A percentile compares a stretch with the other conserved stretches of the same genome.
Evolutionary conservation across 2,888 invertebrate species (phyloP).

Genomic region (Rhagonycha fulva): DNA sequence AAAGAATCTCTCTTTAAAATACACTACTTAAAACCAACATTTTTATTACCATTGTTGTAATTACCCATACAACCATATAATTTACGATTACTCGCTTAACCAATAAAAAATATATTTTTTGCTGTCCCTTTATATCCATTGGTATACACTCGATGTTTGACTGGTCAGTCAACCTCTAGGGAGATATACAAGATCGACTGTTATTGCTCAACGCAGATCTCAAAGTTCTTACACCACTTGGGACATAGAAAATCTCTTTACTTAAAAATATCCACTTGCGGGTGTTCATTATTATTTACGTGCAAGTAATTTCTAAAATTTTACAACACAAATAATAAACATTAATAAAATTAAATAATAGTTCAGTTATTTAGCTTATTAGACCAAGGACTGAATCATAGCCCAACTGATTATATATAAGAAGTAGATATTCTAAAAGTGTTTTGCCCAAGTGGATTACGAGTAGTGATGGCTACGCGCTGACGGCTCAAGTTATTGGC

Average conservation of each 20-base stretch:
- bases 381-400: slow-evolving; percentile 53
- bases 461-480: slow-evolving; percentile 47
- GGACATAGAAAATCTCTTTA: slow-evolving; percentile 28
- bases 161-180: slow-evolving; percentile 34
- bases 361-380: slow-evolving; percentile 41
- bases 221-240: slow-evolving; percentile 26
- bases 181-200: slow-evolving; percentile 40
- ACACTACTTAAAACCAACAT: not conserved
- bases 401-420: slow-evolving; percentile 52
- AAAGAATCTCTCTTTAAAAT: not conserved
- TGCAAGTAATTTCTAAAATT: not conserved
- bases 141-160: slow-evolving; percentile 29
- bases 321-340: not conserved
- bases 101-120: slow-evolving; percentile 18
- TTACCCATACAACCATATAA: not conserved
- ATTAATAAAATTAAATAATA: not conserved
- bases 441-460: slow-evolving; percentile 54
- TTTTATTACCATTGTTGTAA: not conserved
- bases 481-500: slow-evolving; percentile 52
- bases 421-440: slow-evolving; percentile 51
- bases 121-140: slow-evolving; percentile 27
- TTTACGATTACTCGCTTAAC: not conserved
- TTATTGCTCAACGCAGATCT: slow-evolving; percentile 38
- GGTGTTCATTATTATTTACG: slow-evolving; percentile 23
- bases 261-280: slow-evolving; percentile 29